Percentiles rank a stretch among this genome's conserved stretches.
These are phyloP conservation scores for Callitettix versicolor DNA, from an alignment of 1,140 invertebrate genomes.

Conservation along the genomic window DNA sequence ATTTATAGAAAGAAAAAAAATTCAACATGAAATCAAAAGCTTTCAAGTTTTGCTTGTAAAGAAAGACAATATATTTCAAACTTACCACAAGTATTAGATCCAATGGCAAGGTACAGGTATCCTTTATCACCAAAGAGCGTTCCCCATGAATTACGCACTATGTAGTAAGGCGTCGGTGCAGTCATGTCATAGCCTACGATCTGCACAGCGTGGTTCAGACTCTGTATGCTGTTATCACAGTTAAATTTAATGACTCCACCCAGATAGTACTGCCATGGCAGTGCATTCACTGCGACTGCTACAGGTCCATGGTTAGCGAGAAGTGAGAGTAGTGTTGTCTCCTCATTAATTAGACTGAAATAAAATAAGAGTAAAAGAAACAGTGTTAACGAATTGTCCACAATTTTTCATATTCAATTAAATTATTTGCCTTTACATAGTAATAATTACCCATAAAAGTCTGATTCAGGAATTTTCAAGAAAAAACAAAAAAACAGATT, in stretches of 20 bases:
- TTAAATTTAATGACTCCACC: slow-evolving; percentile 77
- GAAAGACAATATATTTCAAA: slow-evolving; percentile 7
- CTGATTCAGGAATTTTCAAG: too few relatives aligned
- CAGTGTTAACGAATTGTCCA: too few relatives aligned
- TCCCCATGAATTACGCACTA: slow-evolving; percentile 81
- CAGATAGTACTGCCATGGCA: slow-evolving; percentile 79
- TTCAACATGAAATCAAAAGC: too few relatives aligned
- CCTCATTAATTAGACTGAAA: slow-evolving; percentile 49
- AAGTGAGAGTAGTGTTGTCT: slow-evolving; percentile 50
- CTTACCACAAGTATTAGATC: slow-evolving; percentile 64
- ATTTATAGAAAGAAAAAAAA: too few relatives aligned
- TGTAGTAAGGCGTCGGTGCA: slow-evolving; percentile 65
- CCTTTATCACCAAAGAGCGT: slow-evolving; percentile 60
- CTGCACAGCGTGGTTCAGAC: slow-evolving; percentile 74
- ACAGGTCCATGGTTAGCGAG: slow-evolving; percentile 64
- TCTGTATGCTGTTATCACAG: slow-evolving; percentile 49
- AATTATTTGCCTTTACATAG: too few relatives aligned
- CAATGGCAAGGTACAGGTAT: slow-evolving; percentile 67
- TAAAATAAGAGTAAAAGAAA: slow-evolving; percentile 4
- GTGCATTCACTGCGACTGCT: slow-evolving; percentile 67
- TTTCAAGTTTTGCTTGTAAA: too few relatives aligned
- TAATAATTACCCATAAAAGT: too few relatives aligned
- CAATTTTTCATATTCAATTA: too few relatives aligned
- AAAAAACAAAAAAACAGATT: too few relatives aligned
- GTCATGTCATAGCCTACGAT: slow-evolving; percentile 74